These are phyloP conservation scores for Leptopilina drosophilae DNA, from an alignment of 2,888 invertebrate genomes.

Conservation along the genomic window DNA sequence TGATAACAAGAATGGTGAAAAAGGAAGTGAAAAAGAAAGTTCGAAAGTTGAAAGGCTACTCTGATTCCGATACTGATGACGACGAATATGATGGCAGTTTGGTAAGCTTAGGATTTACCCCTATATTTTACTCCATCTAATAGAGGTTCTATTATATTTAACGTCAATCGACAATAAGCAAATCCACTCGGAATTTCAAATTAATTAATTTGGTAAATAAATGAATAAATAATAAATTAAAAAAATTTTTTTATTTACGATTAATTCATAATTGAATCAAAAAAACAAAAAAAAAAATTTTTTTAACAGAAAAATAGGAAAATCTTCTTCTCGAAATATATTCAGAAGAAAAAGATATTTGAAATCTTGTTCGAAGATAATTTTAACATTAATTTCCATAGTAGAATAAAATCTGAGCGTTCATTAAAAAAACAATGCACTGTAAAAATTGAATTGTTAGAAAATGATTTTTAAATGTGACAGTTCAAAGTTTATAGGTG, in stretches of 20 bases:
- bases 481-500: background rate
- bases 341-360: no score
- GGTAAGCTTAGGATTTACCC: conserved; percentile 79
- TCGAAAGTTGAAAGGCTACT: conserved; percentile 73
- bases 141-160: background rate
- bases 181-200: background rate
- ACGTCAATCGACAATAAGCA: background rate
- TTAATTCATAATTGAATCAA: no score
- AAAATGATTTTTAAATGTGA: conserved; percentile 14
- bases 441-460: background rate
- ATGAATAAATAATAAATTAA: background rate
- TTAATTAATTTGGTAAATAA: background rate
- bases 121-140: background rate
- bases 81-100: conserved; percentile 85
- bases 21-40: conserved; percentile 80
- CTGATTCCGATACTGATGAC: conserved; percentile 81
- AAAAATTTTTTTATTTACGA: no score
- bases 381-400: no score
- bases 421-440: background rate
- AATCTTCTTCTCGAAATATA: no score
- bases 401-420: no score
- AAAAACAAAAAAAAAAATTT: no score
- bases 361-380: no score
- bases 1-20: conserved; percentile 79
- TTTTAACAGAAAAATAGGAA: no score